These are phyloP conservation scores for Megalonaias nervosa DNA, from an alignment of 1,140 invertebrate species.

Conservation along the genomic window DNA sequence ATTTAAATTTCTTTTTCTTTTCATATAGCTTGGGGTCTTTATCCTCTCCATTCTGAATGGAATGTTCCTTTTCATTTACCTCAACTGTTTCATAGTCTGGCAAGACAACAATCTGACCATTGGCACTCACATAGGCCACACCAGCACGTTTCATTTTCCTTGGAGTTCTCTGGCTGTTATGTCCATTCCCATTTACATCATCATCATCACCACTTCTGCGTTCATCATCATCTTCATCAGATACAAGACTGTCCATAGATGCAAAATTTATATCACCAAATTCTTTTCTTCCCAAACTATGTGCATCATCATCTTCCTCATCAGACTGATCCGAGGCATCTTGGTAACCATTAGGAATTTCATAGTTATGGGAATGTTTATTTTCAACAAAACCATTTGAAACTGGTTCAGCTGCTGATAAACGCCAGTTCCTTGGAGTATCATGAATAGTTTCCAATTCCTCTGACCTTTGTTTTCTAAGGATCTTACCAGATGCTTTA, in stretches of 20 bases:
- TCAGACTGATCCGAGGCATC: constrained; percentile 34
- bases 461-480: constrained; percentile 43
- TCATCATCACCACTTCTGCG: constrained; percentile 34
- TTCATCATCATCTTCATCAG: constrained; percentile 29
- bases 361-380: constrained; percentile 36
- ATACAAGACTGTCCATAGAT: too few relatives aligned
- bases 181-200: constrained; percentile 32
- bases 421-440: constrained; percentile 44
- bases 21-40: constrained; percentile 39
- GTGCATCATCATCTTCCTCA: constrained; percentile 29
- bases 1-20: constrained; percentile 55
- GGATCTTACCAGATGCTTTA: constrained; percentile 58
- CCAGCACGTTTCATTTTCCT: constrained; percentile 51
- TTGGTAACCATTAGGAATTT: constrained; percentile 35
- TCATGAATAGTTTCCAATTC: constrained; percentile 42
- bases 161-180: constrained; percentile 19
- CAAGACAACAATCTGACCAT: constrained; percentile 53
- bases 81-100: constrained; percentile 37
- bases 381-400: constrained; percentile 19
- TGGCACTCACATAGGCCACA: constrained; percentile 53
- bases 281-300: background rate
- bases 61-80: background rate
- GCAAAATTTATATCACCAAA: too few relatives aligned
- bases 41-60: constrained; percentile 3
- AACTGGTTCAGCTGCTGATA: constrained; percentile 32